Conservation (phyloP, 2,888 invertebrate species). For the Pseudococcus jackbeardsleyi region DNA sequence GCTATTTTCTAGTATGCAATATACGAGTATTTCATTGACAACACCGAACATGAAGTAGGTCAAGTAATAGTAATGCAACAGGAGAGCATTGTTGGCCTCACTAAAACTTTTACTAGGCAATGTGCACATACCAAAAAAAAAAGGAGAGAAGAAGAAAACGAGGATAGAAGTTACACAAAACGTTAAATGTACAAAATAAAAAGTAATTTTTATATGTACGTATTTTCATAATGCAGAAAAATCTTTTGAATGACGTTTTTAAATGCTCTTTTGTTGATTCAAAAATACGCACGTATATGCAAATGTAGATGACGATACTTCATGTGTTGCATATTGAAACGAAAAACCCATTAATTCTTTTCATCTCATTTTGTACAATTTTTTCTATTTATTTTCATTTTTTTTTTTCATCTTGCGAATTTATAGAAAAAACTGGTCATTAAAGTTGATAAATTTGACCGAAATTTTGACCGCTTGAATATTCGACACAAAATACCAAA, state of each 20-base stretch:
- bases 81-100: background rate
- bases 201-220: background rate
- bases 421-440: no score
- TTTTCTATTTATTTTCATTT: no score
- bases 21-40: background rate
- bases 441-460: no score
- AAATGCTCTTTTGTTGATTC: background rate
- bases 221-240: background rate
- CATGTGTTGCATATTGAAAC: background rate
- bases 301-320: no score
- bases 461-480: no score
- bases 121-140: background rate
- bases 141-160: background rate
- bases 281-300: background rate
- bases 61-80: background rate
- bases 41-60: constrained; percentile 14
- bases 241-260: background rate
- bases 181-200: background rate
- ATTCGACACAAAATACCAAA: no score
- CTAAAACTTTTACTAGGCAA: background rate
- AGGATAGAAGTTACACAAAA: background rate
- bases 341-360: background rate
- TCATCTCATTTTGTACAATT: no score
- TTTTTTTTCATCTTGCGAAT: no score
- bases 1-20: background rate